phyloP scores from a whole-genome alignment of 2,888 invertebrate genomes.

The Napeogenes inachia region DNA sequence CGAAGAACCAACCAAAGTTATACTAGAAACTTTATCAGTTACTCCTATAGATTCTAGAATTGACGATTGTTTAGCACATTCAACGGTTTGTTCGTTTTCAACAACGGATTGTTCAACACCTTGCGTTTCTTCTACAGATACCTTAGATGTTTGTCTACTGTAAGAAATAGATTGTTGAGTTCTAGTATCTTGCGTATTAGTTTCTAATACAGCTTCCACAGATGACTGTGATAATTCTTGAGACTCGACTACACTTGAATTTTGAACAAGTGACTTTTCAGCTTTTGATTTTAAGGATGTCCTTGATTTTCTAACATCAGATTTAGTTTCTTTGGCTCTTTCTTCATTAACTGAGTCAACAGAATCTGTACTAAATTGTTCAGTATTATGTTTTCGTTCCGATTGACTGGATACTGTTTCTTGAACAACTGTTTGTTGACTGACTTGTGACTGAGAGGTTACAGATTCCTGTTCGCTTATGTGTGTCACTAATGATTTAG shows the following conservation, averaged over 20 bases:
- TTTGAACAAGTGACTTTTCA: conserved; percentile 26
- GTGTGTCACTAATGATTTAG: conserved; percentile 54
- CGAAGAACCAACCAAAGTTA: not conserved
- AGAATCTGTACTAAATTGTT: conserved; percentile 10
- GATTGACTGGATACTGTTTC: conserved; percentile 19
- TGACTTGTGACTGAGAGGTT: conserved; percentile 42
- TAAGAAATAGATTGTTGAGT: conserved; percentile 24
- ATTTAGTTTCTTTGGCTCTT: conserved; percentile 5
- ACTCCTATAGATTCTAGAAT: conserved; percentile 1
- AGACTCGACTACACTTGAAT: conserved; percentile 26
- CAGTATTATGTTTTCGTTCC: conserved; percentile 13
- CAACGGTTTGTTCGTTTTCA: conserved; percentile 11
- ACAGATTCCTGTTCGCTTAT: conserved; percentile 47
- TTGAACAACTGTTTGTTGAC: conserved; percentile 36
- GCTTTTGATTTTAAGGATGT: conserved; percentile 38
- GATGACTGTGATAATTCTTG: conserved; percentile 20
- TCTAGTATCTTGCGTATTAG: conserved; percentile 6
- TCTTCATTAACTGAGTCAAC: conserved; percentile 3
- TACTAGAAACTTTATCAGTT: not conserved
- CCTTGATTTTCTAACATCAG: conserved; percentile 21
- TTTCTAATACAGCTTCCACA: conserved; percentile 17
- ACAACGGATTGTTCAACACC: conserved; percentile 14
- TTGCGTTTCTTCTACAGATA: conserved; percentile 19
- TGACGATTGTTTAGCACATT: conserved; percentile 5
- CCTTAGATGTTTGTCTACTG: conserved; percentile 27